Conservation (phyloP, 1,140 invertebrate genomes). For the Megalonaias nervosa region DNA sequence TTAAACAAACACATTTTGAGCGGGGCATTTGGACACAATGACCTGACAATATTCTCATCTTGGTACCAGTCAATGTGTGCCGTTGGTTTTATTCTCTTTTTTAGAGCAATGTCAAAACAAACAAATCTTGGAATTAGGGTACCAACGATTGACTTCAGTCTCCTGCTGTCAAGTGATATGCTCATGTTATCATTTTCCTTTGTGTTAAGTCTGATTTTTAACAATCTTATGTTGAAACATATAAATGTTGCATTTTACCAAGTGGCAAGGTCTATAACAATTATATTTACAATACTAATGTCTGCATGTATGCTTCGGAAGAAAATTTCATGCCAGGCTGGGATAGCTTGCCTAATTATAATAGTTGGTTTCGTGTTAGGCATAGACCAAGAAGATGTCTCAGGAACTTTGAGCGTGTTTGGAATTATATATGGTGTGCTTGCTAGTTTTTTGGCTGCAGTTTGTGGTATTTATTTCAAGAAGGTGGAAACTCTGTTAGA, state of each 20-base stretch:
- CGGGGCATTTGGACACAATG: constrained; percentile 40
- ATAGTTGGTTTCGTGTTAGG: constrained; percentile 66
- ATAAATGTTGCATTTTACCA: constrained; percentile 70
- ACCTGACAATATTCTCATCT: constrained; percentile 68
- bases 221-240: constrained; percentile 69
- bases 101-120: constrained; percentile 11
- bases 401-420: constrained; percentile 57
- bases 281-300: constrained; percentile 68
- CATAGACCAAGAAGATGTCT: constrained; percentile 65
- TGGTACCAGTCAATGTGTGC: constrained; percentile 62
- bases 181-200: constrained; percentile 59
- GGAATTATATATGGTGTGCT: constrained; percentile 67
- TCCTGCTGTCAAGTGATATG: constrained; percentile 55
- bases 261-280: constrained; percentile 67
- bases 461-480: constrained; percentile 67
- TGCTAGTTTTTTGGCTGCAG: constrained; percentile 65
- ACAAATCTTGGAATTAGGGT: constrained; percentile 26
- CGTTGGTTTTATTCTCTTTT: constrained; percentile 39
- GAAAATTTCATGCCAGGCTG: constrained; percentile 41
- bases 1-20: constrained; percentile 68
- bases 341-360: constrained; percentile 63
- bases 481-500: constrained; percentile 50
- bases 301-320: constrained; percentile 57
- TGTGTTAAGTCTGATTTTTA: constrained; percentile 63
- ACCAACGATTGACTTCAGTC: constrained; percentile 37